Conservation (phyloP, 2,113 vertebrate genomes). For the Atractosteus spatula region DNA sequence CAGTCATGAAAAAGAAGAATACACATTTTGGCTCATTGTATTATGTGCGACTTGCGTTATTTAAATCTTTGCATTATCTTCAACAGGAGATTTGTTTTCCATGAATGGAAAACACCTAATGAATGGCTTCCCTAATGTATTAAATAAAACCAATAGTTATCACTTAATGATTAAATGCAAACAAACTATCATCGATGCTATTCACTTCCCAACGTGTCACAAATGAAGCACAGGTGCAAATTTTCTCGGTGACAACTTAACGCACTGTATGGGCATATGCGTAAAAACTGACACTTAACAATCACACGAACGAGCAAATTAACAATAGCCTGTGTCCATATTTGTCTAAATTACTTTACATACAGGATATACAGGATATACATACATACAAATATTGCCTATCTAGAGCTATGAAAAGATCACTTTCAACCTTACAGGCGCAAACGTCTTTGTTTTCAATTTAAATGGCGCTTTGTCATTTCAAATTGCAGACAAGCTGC, state of each 20-base stretch:
- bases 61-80: conserved; percentile 32
- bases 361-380: no score
- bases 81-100: conserved; percentile 38
- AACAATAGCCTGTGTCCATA: no score
- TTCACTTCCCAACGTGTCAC: conserved; percentile 25
- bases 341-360: no score
- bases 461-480: no score
- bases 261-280: conserved; percentile 35
- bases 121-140: conserved; percentile 47
- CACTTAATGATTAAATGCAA: conserved; percentile 64
- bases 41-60: conserved; percentile 23
- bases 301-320: no score
- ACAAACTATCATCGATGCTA: conserved; percentile 61
- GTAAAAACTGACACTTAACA: no score
- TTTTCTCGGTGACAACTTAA: conserved; percentile 47
- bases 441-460: no score
- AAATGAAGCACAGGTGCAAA: conserved; percentile 41
- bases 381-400: no score
- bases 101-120: conserved; percentile 45
- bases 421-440: no score
- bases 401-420: no score
- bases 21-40: conserved; percentile 40
- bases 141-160: conserved; percentile 57
- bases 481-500: no score
- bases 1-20: conserved; percentile 32